Evolutionary conservation across 2,113 vertebrate species (phyloP).

Genomic region (Terrapene triunguis): DNA sequence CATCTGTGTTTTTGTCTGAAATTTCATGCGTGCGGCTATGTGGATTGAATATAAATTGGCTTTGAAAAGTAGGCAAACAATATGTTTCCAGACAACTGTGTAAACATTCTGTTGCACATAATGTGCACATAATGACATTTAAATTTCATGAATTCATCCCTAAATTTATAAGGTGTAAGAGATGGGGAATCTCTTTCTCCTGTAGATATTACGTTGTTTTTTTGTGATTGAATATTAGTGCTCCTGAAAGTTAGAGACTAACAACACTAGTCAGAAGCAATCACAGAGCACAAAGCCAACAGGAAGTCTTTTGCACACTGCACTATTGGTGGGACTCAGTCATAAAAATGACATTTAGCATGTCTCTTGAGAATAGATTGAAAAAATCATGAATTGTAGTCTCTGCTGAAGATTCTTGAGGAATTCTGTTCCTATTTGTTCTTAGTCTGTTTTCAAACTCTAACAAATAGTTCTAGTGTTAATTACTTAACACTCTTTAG

Average conservation of each 20-base stretch:
- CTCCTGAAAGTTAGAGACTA: constrained; percentile 28
- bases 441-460: constrained; percentile 28
- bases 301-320: not conserved
- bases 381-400: not conserved
- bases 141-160: constrained; percentile 65
- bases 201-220: constrained; percentile 64
- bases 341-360: not conserved
- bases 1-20: constrained; percentile 76
- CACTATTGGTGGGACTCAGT: not conserved
- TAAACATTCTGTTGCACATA: constrained; percentile 64
- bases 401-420: not conserved
- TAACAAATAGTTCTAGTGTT: constrained; percentile 31
- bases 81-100: constrained; percentile 55
- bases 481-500: constrained; percentile 28
- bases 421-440: constrained; percentile 14
- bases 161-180: constrained; percentile 50
- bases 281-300: not conserved
- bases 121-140: constrained; percentile 56
- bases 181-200: constrained; percentile 22
- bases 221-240: constrained; percentile 33
- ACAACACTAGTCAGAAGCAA: not conserved
- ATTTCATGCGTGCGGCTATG: constrained; percentile 64
- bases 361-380: not conserved
- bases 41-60: constrained; percentile 77
- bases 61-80: constrained; percentile 68